Conservation (phyloP, 2,113 vertebrate genomes). For the Pan troglodytes region NHGRI_mPanTro3-v2.1_pri NC_072407.2:28742501-28743000, state of each 20-base stretch:
- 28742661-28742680: neutral
- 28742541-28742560: neutral
- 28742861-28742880: neutral
- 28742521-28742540: neutral
- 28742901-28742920: neutral
- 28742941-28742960: neutral
- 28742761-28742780: neutral
- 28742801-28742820: neutral
- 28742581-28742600: neutral
- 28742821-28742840: neutral
- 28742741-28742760: neutral
- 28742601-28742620: neutral
- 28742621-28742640: neutral
- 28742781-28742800: neutral
- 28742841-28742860: fast-evolving
- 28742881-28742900: neutral
- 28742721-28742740: neutral
- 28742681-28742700: neutral
- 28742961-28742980: neutral
- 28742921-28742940: neutral
- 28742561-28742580: neutral
- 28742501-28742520: neutral
- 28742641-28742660: neutral
- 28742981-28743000: neutral
- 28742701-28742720: neutral